Base-by-base conservation (phyloP, 2,888 invertebrate genomes). In the Cactoblastis cactorum region DNA sequence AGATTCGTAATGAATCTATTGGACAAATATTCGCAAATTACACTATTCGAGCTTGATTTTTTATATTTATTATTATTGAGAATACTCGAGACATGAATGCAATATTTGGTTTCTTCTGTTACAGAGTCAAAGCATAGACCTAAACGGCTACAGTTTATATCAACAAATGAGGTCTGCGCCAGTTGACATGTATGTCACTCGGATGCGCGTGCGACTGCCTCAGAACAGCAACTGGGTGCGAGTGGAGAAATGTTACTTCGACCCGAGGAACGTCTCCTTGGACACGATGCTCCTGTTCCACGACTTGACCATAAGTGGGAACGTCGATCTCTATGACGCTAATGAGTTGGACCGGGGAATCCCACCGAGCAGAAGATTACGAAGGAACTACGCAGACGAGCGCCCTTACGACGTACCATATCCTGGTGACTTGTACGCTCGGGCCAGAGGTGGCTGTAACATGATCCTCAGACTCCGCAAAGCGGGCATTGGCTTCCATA, bases 401-500 rank as follows among this genome's bases (percentile, higher is more conserved):
- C 66, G 78, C 34, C 62, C 77, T 0, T 76, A 80, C 34, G 79
- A 81, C 11, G 61, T 56, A 2, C 79, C 69, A 0, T 79, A 74
- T 34, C 54, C 64, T 22, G 72, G 75, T 1, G 73, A 74, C n/a
- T 24, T 47, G 0, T 70, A 77, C 70, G 32, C 55, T 53, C 72
- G 88, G 74, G 45, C 74, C 62, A 68, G 91, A 12, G 75, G 90
- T 53, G 88, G 93, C 9, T 96, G 96, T 64, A 94, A 93, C 62
- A 95, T 96, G 95, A 95, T 95, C 53, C 74, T 96, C 49, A 86
- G 95, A 56, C 79, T 95, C 35, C 84, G 95, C 33, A 93, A 94
- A 66, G 95, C 95, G 0, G 96, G 95, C 2, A 94, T 96, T 53
- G 95, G 95, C 45, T 94, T 94, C 73, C 92, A 93, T 57, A 95